Evolutionary conservation across 2,113 vertebrate genomes (phyloP), one percentile per base, ranked within the genome.

Genomic region (Eulemur macaco): DNA sequence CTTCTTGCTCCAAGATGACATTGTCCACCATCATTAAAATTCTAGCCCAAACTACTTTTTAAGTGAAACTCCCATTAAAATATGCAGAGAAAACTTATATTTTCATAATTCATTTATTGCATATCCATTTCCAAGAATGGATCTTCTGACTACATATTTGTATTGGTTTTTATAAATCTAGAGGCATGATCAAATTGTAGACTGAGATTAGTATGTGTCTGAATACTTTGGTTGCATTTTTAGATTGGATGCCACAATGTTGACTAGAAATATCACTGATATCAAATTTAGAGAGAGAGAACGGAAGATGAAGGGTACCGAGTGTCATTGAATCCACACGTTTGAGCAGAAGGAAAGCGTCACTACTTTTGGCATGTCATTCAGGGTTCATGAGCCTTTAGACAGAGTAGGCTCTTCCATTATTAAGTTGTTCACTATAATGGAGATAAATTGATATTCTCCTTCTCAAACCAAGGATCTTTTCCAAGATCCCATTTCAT

Each of bases 91-190:
- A 18, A 81, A 37, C 68, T 8, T 83, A 0, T 64, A 69, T 37
- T 76, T 83, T 92, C 54, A 74, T 68, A 80, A 77, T 71, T 69
- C 25, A 78, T 18, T 84, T 58, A 81, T 27, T 71, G 64, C 23
- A 39, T 73, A 23, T 89, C 23, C 54, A 21, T 84, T 86, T 93
- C 34, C 18, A 86, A 92, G 63, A 89, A 27, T 25, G 4, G 92
- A 64, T 45, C 11, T 21, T 56, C 58, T 77, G 31, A 52, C 45
- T 78, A 23, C 63, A 63, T 74, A 50, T 89, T 86, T 82, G 23
- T n/a, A 39, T 9, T 86, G 42, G 52, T 58, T 89, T 95, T 63
- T 92, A 58, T 25, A 78, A 89, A 91, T 86, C n/a, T 52, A 91
- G 6, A 58, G 42, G 23, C 20, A n/a, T 27, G 18, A 15, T 76